Conservation (phyloP, 2,888 invertebrate genomes). For the Adineta ricciae region DNA sequence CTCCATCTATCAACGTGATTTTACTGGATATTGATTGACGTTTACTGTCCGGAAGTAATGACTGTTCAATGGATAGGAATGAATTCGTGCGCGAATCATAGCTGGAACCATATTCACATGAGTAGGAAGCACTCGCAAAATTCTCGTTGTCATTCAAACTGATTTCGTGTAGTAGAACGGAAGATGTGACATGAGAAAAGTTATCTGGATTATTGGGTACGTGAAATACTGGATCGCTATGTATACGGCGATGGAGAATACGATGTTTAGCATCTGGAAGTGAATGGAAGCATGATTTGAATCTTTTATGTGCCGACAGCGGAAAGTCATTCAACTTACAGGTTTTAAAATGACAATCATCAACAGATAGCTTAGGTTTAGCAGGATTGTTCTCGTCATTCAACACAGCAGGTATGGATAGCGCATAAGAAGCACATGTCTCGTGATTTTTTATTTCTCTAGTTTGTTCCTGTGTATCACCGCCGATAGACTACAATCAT, state of each 20-base stretch:
- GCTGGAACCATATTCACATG: background rate
- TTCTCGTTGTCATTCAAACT: background rate
- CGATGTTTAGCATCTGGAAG: background rate
- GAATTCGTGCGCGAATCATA: background rate
- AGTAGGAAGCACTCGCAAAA: background rate
- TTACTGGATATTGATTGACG: background rate
- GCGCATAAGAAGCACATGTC: background rate
- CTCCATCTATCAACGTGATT: background rate
- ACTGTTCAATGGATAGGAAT: background rate
- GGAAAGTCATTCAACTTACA: background rate
- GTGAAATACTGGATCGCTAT: background rate
- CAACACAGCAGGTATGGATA: background rate
- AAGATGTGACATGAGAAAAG: background rate
- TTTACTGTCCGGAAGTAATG: background rate
- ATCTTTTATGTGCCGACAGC: background rate
- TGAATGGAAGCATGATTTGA: background rate
- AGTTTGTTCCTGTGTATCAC: background rate
- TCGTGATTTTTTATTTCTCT: background rate
- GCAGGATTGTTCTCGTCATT: background rate
- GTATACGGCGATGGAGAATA: background rate
- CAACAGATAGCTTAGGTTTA: background rate
- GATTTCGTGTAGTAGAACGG: background rate
- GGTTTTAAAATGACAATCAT: background rate
- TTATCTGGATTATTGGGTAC: background rate
- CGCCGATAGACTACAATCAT: background rate